Evolutionary conservation across 1,140 invertebrate genomes (phyloP).

Genomic region (Bactericera cockerelli): DNA sequence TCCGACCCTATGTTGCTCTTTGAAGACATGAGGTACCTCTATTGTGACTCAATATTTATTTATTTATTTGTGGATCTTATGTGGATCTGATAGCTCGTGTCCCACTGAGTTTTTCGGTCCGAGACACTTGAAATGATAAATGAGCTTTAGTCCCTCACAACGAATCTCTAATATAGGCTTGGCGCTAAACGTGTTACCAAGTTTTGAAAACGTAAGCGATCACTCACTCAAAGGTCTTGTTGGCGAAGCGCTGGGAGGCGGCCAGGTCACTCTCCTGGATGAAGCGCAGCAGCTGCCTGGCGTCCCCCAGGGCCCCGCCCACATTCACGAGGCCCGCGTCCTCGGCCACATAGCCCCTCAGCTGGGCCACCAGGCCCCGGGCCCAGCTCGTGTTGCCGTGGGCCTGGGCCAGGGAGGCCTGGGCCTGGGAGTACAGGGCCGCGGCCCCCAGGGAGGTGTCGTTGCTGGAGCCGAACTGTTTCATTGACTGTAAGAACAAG

Average conservation of each 20-base stretch:
- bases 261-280: constrained; percentile 37
- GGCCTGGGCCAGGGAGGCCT: not conserved
- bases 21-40: too few species aligned
- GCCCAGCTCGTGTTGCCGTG: not conserved
- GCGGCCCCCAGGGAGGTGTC: not conserved
- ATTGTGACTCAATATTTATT: too few species aligned
- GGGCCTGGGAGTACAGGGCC: not conserved
- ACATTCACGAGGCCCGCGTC: constrained; percentile 40
- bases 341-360: constrained; percentile 29
- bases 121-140: too few species aligned
- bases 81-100: too few species aligned
- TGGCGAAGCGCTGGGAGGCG: constrained; percentile 21
- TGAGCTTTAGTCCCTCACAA: too few species aligned
- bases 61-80: too few species aligned
- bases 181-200: too few species aligned
- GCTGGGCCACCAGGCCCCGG: constrained; percentile 26
- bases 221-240: constrained; percentile 4
- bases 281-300: constrained; percentile 35
- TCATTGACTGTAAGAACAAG: too few species aligned
- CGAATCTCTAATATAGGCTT: too few species aligned
- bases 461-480: not conserved
- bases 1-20: too few species aligned
- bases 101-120: too few species aligned
- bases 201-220: too few species aligned
- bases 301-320: constrained; percentile 39